A percentile compares a stretch with the other conserved stretches of the same genome.
Conservation (phyloP, 2,113 vertebrate species). For the Myocastor coypus region DNA sequence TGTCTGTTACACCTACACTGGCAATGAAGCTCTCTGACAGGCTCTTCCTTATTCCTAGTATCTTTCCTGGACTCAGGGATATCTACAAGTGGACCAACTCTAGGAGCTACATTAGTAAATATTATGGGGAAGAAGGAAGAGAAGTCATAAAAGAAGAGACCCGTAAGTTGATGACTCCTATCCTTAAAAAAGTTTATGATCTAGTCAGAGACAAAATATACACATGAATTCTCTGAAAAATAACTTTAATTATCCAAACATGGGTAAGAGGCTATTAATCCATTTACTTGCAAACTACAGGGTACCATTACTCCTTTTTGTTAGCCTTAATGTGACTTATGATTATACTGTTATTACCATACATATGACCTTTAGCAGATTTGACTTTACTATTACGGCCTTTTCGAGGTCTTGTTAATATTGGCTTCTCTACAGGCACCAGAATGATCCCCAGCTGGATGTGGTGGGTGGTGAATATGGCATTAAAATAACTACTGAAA, state of each 20-base stretch:
- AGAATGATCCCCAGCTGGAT: constrained; percentile 10
- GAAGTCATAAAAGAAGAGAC: constrained; percentile 45
- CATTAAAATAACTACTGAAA: not conserved
- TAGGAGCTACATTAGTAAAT: not conserved
- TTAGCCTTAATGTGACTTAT: not conserved
- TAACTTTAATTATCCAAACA: not conserved
- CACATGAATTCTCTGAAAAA: not conserved
- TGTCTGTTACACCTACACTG: not conserved
- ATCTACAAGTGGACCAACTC: not conserved
- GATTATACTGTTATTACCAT: not conserved
- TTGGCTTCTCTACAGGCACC: not conserved
- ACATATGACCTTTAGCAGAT: not conserved
- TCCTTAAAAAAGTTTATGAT: constrained; percentile 14
- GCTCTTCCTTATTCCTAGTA: constrained; percentile 18
- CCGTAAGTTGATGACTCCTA: not conserved
- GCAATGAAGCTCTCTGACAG: not conserved
- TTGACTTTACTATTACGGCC: not conserved
- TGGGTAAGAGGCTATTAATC: not conserved
- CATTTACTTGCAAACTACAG: not conserved
- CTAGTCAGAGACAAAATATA: not conserved
- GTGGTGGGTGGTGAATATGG: not conserved
- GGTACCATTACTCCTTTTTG: not conserved
- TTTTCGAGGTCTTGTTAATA: not conserved
- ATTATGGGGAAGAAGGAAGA: not conserved
- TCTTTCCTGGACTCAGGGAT: not conserved